These are phyloP conservation scores for Phocides pigmalion DNA, from an alignment of 1,140 invertebrate species.

Conservation along the genomic window DNA sequence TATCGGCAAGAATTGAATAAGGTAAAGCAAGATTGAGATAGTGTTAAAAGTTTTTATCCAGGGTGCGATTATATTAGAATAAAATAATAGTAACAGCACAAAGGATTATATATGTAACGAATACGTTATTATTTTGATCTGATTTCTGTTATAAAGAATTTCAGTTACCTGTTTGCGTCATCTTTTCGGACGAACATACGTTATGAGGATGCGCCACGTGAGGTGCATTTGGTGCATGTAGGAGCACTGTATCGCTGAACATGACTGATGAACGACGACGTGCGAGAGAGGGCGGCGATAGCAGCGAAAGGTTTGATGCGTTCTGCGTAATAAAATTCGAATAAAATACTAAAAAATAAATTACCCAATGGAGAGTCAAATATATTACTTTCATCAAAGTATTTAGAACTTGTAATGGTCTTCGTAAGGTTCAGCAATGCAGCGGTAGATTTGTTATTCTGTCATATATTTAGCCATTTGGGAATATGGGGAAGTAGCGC, in stretches of 20 bases:
- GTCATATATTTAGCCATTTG: no score
- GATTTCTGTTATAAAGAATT: not conserved
- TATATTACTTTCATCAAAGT: not conserved
- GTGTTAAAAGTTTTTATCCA: constrained; percentile 29
- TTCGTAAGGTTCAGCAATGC: no score
- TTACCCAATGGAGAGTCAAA: no score
- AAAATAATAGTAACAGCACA: constrained; percentile 11
- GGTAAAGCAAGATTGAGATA: constrained; percentile 26
- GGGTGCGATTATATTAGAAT: constrained; percentile 19
- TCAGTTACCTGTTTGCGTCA: constrained; percentile 90
- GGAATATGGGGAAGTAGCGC: no score
- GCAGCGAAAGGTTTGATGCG: constrained; percentile 81
- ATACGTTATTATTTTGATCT: constrained; percentile 8
- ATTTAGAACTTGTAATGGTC: no score
- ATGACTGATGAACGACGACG: constrained; percentile 92
- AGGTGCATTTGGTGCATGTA: constrained; percentile 85
- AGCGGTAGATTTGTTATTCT: no score
- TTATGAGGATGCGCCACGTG: constrained; percentile 83
- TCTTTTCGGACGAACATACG: constrained; percentile 93
- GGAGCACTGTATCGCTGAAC: constrained; percentile 93
- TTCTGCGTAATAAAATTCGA: constrained; percentile 62
- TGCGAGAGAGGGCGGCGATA: constrained; percentile 87
- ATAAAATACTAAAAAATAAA: no score
- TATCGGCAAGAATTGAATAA: constrained; percentile 13
- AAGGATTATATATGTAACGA: constrained; percentile 16